Percentiles rank a stretch among this genome's conserved stretches.
phyloP scores from a whole-genome alignment of 2,797 vertebrate species.

The Acridotheres tristis region DNA sequence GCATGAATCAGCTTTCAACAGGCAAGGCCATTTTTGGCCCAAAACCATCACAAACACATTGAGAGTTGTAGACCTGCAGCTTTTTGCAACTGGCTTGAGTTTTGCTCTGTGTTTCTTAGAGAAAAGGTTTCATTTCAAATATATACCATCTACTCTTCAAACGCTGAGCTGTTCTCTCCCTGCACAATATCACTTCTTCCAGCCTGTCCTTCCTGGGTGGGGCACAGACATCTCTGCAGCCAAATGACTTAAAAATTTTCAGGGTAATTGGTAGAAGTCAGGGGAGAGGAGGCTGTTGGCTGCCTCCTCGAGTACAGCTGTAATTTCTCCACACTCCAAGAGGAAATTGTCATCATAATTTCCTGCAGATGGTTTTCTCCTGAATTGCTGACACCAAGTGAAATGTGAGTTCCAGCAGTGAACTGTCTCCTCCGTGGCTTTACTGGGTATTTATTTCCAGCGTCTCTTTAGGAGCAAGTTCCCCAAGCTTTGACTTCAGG shows the following conservation, averaged over 20 bases:
- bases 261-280: neutral
- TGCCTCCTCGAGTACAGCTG: constrained; percentile 9
- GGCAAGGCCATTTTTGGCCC: neutral
- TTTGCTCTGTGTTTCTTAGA: neutral
- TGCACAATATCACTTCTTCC: neutral
- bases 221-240: neutral
- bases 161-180: neutral
- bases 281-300: neutral
- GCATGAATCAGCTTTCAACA: neutral
- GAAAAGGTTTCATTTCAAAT: neutral
- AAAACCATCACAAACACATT: neutral
- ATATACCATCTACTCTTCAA: rapidly evolving
- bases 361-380: constrained; percentile 43
- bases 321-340: neutral
- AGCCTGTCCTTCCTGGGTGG: neutral
- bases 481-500: neutral
- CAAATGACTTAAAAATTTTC: neutral
- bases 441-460: neutral
- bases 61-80: neutral
- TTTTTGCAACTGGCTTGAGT: neutral
- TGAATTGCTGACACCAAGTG: neutral
- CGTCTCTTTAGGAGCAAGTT: neutral
- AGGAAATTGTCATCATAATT: constrained; percentile 26
- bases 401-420: neutral
- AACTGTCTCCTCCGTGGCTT: neutral